These are phyloP conservation scores for Phenacoccus solenopsis DNA, from an alignment of 1,140 invertebrate genomes.

Conservation along the genomic window DNA sequence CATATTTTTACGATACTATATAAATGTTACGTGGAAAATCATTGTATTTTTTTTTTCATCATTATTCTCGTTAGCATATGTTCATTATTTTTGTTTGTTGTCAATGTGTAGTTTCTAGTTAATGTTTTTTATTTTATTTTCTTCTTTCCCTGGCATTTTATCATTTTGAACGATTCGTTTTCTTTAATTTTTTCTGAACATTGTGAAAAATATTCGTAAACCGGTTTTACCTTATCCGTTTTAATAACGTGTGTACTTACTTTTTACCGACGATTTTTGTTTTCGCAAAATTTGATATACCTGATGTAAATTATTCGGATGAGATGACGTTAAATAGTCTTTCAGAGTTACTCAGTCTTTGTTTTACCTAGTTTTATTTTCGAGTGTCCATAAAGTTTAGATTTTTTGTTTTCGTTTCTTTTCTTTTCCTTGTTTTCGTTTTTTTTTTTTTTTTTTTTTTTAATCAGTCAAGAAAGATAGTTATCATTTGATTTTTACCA, in stretches of 20 bases:
- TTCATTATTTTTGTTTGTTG: conserved; percentile 11
- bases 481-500: conserved; percentile 16
- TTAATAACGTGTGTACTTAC: not conserved
- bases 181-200: not conserved
- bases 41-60: conserved; percentile 8
- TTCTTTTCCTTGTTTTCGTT: not conserved
- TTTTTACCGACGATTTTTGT: not conserved
- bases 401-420: conserved; percentile 9
- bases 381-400: not conserved
- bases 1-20: conserved; percentile 7
- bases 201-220: not conserved
- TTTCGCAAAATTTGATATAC: not conserved
- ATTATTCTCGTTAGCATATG: conserved; percentile 11
- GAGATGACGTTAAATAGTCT: not conserved
- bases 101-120: conserved; percentile 2
- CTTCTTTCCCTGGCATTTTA: conserved; percentile 1
- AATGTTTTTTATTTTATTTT: conserved; percentile 2
- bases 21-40: conserved; percentile 7
- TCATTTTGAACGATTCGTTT: conserved; percentile 5
- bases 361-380: not conserved
- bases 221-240: not conserved
- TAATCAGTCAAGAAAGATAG: conserved; percentile 4
- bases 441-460: not conserved
- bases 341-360: not conserved
- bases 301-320: not conserved